Conservation (phyloP, 1,140 invertebrate genomes). For the Camponotus pennsylvanicus region DNA sequence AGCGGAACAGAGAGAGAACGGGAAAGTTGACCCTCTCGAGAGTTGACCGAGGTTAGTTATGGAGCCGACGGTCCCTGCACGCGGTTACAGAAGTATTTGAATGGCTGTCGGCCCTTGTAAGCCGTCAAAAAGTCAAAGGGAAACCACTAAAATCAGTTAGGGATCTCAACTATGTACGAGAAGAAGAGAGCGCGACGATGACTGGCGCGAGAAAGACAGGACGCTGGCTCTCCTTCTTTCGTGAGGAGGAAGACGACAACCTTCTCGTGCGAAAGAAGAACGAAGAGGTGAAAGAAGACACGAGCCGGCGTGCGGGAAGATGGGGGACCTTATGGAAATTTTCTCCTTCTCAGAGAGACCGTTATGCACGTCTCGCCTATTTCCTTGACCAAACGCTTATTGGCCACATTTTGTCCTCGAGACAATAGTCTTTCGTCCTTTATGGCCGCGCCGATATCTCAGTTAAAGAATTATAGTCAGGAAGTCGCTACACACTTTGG, state of each 20-base stretch:
- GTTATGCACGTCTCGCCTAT: slow-evolving; percentile 74
- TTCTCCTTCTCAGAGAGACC: slow-evolving; percentile 65
- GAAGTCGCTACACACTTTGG: slow-evolving; percentile 43
- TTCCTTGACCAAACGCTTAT: slow-evolving; percentile 67
- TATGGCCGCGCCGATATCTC: slow-evolving; percentile 66
- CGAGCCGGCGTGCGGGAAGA: slow-evolving; percentile 64
- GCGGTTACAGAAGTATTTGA: slow-evolving; percentile 85
- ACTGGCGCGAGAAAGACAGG: slow-evolving; percentile 17
- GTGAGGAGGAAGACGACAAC: slow-evolving; percentile 64
- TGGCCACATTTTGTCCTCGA: slow-evolving; percentile 69
- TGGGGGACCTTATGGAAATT: slow-evolving; percentile 82
- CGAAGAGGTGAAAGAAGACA: slow-evolving; percentile 46
- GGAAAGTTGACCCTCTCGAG: slow-evolving; percentile 54
- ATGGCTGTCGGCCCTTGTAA: slow-evolving; percentile 85
- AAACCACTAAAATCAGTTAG: slow-evolving; percentile 87
- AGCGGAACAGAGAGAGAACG: slow-evolving; percentile 2
- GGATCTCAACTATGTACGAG: slow-evolving; percentile 85
- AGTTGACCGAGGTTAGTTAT: slow-evolving; percentile 85
- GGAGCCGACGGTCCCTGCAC: slow-evolving; percentile 78
- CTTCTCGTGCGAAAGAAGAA: slow-evolving; percentile 38
- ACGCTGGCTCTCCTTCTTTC: slow-evolving; percentile 52
- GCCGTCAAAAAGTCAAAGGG: slow-evolving; percentile 86
- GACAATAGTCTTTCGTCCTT: slow-evolving; percentile 70
- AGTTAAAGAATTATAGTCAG: slow-evolving; percentile 64
- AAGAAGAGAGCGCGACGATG: slow-evolving; percentile 59